Evolutionary conservation across 1,140 invertebrate genomes (phyloP).

Genomic region (Drosophila sucinea): DNA sequence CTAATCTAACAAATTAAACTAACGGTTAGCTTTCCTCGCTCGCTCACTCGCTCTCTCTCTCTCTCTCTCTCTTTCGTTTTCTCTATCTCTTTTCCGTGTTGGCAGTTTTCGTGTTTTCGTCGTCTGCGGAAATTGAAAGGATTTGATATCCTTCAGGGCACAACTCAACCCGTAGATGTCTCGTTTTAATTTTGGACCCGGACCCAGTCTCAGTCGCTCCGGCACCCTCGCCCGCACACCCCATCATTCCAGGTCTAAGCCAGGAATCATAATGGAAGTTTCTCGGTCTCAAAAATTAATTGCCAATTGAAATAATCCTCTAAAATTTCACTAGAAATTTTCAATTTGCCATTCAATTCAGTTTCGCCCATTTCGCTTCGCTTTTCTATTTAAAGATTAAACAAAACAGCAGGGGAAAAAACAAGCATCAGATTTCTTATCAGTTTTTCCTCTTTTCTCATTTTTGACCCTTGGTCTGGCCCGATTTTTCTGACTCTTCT

Average conservation of each 20-base stretch:
- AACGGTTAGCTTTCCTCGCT: conserved; percentile 57
- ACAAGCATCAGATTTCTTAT: conserved; percentile 51
- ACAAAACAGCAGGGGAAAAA: conserved; percentile 25
- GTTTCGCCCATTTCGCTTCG: not conserved
- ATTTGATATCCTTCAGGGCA: conserved; percentile 41
- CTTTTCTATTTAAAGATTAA: not conserved
- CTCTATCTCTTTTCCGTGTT: conserved; percentile 26
- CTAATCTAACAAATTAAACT: conserved; percentile 82
- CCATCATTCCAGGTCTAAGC: not conserved
- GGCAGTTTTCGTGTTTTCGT: conserved; percentile 32
- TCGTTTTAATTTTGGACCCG: conserved; percentile 6
- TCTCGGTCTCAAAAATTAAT: conserved; percentile 9
- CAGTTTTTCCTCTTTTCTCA: conserved; percentile 40
- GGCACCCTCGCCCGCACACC: not conserved
- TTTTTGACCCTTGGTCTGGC: conserved; percentile 36
- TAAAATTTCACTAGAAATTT: conserved; percentile 7
- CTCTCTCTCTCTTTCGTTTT: conserved; percentile 9
- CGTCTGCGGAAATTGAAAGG: conserved; percentile 55
- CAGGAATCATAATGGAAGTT: conserved; percentile 6
- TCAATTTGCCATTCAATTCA: conserved; percentile 30
- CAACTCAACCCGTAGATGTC: not conserved
- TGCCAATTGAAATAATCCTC: conserved; percentile 12
- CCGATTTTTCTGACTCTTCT: conserved; percentile 29
- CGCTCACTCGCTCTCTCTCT: not conserved
- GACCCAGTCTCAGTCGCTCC: not conserved